Conservation (phyloP, 2,888 invertebrate species). For the Agrilus cyanescens region DNA sequence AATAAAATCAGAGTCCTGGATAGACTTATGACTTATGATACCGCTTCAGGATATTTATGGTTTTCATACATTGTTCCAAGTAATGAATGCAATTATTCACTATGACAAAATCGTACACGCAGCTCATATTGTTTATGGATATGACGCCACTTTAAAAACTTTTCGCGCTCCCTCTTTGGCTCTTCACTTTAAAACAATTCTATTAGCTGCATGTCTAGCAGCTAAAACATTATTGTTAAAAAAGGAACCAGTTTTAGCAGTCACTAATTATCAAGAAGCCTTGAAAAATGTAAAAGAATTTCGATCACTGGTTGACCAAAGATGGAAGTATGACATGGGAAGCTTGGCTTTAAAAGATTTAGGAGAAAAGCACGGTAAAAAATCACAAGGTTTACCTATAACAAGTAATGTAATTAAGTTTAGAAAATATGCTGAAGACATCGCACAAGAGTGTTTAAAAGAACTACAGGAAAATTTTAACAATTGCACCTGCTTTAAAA, state of each 20-base stretch:
- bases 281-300: constrained; percentile 13
- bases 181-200: constrained; percentile 14
- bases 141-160: constrained; percentile 11
- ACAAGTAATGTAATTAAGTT: constrained; percentile 17
- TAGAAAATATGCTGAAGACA: constrained; percentile 9
- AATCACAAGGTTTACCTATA: constrained; percentile 14
- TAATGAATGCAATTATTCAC: constrained; percentile 2
- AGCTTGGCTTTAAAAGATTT: constrained; percentile 17
- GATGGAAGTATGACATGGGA: constrained; percentile 16
- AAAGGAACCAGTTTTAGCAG: constrained; percentile 13
- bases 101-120: constrained; percentile 12
- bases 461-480: constrained; percentile 7
- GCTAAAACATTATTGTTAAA: constrained; percentile 14
- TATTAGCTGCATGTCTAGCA: constrained; percentile 11
- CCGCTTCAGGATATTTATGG: constrained; percentile 10
- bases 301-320: constrained; percentile 10
- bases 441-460: constrained; percentile 10
- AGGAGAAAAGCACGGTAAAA: constrained; percentile 13
- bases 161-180: constrained; percentile 16
- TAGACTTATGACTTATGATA: constrained; percentile 17
- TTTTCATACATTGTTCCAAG: not conserved
- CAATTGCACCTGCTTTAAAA: too few species aligned
- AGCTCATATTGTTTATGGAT: constrained; percentile 12
- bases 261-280: constrained; percentile 9
- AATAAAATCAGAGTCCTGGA: constrained; percentile 20